Conservation (phyloP, 2,113 vertebrate genomes). For the Saguinus midas region DNA sequence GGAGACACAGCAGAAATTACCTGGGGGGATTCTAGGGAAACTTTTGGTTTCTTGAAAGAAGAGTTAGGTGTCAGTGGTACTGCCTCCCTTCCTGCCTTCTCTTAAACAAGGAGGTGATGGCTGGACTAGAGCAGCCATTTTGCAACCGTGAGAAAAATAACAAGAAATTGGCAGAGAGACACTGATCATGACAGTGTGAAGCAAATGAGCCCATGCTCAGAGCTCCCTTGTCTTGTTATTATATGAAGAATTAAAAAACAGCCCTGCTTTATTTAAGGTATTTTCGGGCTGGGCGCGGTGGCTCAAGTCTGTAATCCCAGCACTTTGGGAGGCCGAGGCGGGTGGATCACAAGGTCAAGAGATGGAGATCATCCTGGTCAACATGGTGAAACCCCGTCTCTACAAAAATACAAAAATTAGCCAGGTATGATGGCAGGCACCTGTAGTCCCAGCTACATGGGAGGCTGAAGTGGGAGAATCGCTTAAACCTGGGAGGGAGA, state of each 20-base stretch:
- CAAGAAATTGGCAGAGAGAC: background rate
- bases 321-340: no score
- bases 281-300: background rate
- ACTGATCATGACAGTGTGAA: background rate
- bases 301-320: no score
- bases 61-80: background rate
- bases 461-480: no score
- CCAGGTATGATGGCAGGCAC: no score
- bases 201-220: background rate
- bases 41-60: background rate
- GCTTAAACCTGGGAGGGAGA: no score
- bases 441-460: no score
- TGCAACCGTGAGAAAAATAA: background rate
- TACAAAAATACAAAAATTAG: no score
- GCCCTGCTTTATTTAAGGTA: background rate
- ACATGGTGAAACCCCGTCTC: no score
- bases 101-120: background rate
- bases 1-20: background rate
- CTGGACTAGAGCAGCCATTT: background rate
- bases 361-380: no score
- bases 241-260: background rate
- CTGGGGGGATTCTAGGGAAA: background rate
- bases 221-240: background rate
- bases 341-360: no score
- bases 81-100: background rate